Base-by-base conservation (phyloP, 2,797 vertebrate species). In the Parauchenoglanis ngamensis region DNA sequence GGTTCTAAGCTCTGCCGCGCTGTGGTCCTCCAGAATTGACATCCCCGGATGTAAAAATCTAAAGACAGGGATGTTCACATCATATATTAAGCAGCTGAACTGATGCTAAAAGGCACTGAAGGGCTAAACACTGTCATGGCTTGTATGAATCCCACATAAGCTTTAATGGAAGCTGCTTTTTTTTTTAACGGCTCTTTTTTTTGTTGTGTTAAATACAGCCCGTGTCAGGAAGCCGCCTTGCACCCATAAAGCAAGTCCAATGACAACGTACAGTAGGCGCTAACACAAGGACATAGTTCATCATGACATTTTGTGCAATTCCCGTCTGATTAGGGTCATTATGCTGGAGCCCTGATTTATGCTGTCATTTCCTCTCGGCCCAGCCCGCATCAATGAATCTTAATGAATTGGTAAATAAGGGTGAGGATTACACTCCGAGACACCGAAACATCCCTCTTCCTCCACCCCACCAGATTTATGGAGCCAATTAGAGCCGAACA, bases 371-470 rank as follows among this genome's bases (percentile, higher is more conserved):
- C 98, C 98, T 98, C 98, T 98, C 98, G 87, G 98, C 97, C 97
- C 94, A 96, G 98, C 98, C 97, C 97, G 98, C 98, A 99, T 99
- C 98, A 98, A 99, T 99, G 95, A 96, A 99, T 99, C 98, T 99
- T 99, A 99, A 99, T 99, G 98, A 99, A 99, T 99, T 99, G 98
- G 98, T 99, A 99, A 99, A 99, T 99, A 99, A 99, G 98, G 98
- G 97, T 99, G 98, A 99, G 98, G 98, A 99, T 99, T 99, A 99
- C 97, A 98, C 98, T 98, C 97, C 96, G 97, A 97, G 98, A 99
- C 98, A 99, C 97, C 84, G 97, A 98, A 97, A 97, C 98, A 99
- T 99, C 98, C 98, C 97, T 99, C 98, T 98, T 98, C 97, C 98
- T 98, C 98, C 97, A 97, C 96, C 95, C 96, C 96, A 90, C 94